A percentile compares a stretch with the other conserved stretches of the same genome.
phyloP scores from a whole-genome alignment of 1,140 invertebrate genomes.

The Apis cerana region DNA sequence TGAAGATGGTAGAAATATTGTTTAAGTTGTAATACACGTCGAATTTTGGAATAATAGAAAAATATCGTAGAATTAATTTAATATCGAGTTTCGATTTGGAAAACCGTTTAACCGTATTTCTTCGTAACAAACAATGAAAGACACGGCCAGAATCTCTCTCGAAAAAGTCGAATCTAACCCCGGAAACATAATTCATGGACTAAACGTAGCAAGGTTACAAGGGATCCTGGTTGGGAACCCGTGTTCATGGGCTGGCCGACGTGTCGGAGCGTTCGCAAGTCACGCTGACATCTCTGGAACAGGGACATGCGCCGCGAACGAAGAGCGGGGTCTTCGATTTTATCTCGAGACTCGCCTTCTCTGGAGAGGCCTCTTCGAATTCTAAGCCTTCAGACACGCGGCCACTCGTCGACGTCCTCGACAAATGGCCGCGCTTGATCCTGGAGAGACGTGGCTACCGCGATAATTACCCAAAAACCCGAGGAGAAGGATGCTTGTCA shows the following conservation, averaged over 20 bases:
- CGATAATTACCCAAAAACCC: conserved; percentile 56
- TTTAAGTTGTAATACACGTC: no score
- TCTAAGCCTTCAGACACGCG: conserved; percentile 26
- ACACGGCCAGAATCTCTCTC: no score
- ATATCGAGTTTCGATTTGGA: no score
- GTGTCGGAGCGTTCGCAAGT: background rate
- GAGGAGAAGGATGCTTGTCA: background rate
- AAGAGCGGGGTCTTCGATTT: conserved; percentile 46
- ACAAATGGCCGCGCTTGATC: conserved; percentile 34
- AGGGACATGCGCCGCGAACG: background rate
- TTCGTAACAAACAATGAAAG: no score
- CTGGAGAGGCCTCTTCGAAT: conserved; percentile 19
- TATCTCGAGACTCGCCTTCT: conserved; percentile 56
- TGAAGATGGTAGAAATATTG: no score
- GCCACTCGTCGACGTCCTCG: conserved; percentile 16
- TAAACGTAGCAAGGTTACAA: background rate
- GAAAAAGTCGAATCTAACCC: no score
- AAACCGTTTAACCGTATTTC: no score
- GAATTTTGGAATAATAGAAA: no score
- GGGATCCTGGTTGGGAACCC: background rate
- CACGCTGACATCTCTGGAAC: conserved; percentile 21
- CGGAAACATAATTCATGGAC: background rate
- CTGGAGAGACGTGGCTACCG: conserved; percentile 40
- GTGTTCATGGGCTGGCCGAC: no score
- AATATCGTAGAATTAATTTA: no score